These are phyloP conservation scores for Mormyrus proboscirostris DNA, from an alignment of 2,797 vertebrate genomes.

Conservation along the genomic window DNA sequence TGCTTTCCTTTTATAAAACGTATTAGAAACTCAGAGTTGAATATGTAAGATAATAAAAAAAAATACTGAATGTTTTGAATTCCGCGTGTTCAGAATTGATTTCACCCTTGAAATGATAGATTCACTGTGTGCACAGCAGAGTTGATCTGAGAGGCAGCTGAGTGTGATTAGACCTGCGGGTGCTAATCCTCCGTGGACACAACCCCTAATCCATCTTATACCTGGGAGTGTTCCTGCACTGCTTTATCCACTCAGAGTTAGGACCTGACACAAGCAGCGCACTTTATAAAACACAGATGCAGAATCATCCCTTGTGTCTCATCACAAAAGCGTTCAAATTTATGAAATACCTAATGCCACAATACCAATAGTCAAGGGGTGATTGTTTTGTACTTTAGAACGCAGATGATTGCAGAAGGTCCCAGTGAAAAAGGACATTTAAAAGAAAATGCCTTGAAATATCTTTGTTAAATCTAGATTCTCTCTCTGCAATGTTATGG, in stretches of 20 bases:
- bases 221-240: neutral
- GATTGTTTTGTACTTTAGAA: neutral
- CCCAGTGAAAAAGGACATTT: neutral
- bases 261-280: neutral
- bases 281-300: neutral
- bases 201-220: neutral
- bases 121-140: neutral
- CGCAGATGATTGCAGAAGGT: neutral
- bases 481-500: neutral
- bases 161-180: neutral
- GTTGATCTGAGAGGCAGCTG: neutral
- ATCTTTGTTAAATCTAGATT: neutral
- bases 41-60: neutral
- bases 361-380: neutral
- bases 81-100: neutral
- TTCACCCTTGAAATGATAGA: neutral
- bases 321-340: neutral
- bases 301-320: neutral
- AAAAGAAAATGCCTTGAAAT: neutral
- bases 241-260: neutral
- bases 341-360: neutral
- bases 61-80: neutral
- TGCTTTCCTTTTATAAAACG: neutral
- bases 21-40: neutral
- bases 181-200: neutral